Percentiles rank a stretch among this genome's conserved stretches.
These are phyloP conservation scores for Tarsius wallacei DNA, from an alignment of 2,797 vertebrate genomes.

Conservation along the genomic window DNA sequence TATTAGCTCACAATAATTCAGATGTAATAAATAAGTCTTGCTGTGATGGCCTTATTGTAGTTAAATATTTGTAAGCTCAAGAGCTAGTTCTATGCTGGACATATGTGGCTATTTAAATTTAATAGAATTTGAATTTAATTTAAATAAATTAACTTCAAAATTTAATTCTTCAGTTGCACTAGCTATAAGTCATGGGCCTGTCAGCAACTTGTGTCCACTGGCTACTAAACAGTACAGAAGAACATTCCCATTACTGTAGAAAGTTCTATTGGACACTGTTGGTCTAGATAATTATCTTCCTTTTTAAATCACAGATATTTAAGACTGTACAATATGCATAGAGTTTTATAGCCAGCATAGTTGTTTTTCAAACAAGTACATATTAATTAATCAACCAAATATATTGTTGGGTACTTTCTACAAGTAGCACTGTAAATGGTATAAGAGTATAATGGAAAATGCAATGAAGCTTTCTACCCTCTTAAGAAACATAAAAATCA, in stretches of 20 bases:
- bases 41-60: background rate
- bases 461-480: background rate
- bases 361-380: background rate
- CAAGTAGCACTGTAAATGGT: background rate
- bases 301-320: background rate
- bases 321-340: background rate
- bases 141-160: background rate
- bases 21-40: background rate
- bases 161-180: background rate
- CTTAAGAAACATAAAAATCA: background rate
- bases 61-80: conserved; percentile 20
- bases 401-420: background rate
- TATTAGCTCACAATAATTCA: background rate
- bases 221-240: background rate
- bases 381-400: background rate
- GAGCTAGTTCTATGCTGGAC: background rate
- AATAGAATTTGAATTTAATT: background rate
- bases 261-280: background rate
- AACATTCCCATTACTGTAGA: background rate
- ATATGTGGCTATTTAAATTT: background rate
- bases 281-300: background rate
- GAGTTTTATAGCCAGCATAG: background rate
- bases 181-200: background rate
- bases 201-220: background rate
- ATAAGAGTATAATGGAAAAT: background rate